These are phyloP conservation scores for Choristoneura fumiferana DNA, from an alignment of 1,140 invertebrate species.

Conservation along the genomic window DNA sequence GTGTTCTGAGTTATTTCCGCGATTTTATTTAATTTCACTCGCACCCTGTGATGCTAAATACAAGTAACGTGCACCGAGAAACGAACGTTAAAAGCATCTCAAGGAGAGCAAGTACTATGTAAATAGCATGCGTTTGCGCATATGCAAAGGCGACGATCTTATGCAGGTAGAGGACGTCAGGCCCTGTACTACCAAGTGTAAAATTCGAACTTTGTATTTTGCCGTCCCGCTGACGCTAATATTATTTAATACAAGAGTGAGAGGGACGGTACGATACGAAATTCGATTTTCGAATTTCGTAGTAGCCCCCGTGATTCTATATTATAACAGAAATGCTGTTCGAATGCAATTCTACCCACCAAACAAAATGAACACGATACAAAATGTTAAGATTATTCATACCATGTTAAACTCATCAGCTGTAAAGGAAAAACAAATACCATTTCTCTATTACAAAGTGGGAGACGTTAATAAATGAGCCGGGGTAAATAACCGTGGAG, in stretches of 20 bases:
- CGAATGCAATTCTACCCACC: too few species aligned
- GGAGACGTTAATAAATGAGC: slow-evolving; percentile 16
- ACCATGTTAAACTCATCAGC: background rate
- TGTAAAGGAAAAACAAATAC: slow-evolving; percentile 12
- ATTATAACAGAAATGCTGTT: too few species aligned
- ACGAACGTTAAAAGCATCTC: slow-evolving; percentile 17
- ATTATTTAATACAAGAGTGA: too few species aligned
- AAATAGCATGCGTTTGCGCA: slow-evolving; percentile 8
- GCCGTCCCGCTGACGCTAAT: too few species aligned
- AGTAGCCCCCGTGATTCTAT: too few species aligned
- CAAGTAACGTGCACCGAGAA: slow-evolving; percentile 7
- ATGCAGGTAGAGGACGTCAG: slow-evolving; percentile 13
- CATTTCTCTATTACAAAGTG: slow-evolving; percentile 10
- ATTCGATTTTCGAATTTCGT: too few species aligned
- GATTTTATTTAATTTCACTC: background rate
- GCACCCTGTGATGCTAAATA: slow-evolving; percentile 3
- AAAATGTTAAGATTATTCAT: too few species aligned
- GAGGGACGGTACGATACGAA: too few species aligned
- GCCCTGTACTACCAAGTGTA: too few species aligned
- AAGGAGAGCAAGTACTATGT: slow-evolving; percentile 19
- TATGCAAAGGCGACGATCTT: slow-evolving; percentile 14
- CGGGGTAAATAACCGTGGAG: slow-evolving; percentile 17
- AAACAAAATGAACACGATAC: too few species aligned
- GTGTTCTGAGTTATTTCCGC: background rate
- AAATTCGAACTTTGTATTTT: too few species aligned